Base-by-base conservation (phyloP, 2,888 invertebrate genomes). In the Ormyrus labotus region DNA sequence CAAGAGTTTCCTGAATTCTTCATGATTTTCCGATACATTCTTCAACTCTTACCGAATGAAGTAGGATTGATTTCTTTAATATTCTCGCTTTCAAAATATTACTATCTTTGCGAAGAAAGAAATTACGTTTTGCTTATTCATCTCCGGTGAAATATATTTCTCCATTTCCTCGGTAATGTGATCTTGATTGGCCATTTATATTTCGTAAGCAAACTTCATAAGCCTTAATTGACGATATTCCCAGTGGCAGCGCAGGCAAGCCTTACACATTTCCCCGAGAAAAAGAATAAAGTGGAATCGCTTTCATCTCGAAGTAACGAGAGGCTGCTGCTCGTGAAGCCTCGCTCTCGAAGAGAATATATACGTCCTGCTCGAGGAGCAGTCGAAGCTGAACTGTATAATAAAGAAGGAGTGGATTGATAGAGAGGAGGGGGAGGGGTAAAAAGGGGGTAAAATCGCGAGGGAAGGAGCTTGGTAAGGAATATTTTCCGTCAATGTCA, bases 401-500 rank as follows among this genome's bases (percentile, higher is more conserved):
- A 34, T 34, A 63, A 53, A 53, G n/a, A 50, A 55, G 55, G 63
- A 55, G 63, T 9, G 63, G 71, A 34, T 1, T 45, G 47, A 58
- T 9, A 70, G 19, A 11, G 19, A n/a, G 47, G 5, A 48, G 6
- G 70, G 70, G 47, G 69, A 57, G 47, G 45, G 57, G 47, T 34
- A 50, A 11, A 11, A 50, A 47, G 5, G 2, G 34, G 34, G 13
- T 11, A 57, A 51, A 71, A 61, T 10, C 13, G 51, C n/a, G 47
- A 19, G 34, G 48, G n/a, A 64, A 47, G 34, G 34, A 34, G 50
- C 53, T 60, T 11, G 70, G 47, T 65, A 73, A 64, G 53, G 64
- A 34, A 34, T 34, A n/a, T 19, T 51, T 34, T 63, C 19, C 57
- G 50, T 69, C 50, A 63, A 50, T 70, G 60, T 80, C 64, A 64